phyloP scores from a whole-genome alignment of 2,797 vertebrate genomes.

The Chiroxiphia lanceolata region DNA sequence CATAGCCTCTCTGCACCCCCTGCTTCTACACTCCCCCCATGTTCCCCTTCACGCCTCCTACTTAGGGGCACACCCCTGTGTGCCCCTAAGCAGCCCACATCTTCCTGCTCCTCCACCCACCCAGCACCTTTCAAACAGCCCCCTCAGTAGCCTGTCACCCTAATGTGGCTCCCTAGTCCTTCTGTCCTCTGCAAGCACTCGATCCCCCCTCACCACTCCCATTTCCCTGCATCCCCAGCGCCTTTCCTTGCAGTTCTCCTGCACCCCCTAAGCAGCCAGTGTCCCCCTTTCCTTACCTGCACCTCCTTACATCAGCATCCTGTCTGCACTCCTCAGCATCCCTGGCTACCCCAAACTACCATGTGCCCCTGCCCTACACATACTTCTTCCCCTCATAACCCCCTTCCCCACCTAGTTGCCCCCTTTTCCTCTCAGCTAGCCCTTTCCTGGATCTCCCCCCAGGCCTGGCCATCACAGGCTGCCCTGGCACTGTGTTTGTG shows the following conservation, averaged over 20 bases:
- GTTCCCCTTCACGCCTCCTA: background rate
- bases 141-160: background rate
- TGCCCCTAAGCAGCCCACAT: background rate
- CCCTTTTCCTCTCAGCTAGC: background rate
- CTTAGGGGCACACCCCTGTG: background rate
- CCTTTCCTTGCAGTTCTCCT: background rate
- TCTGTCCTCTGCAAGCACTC: background rate
- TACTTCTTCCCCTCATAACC: background rate
- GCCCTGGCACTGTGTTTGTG: background rate
- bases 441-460: background rate
- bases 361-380: background rate
- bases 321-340: background rate
- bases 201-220: background rate
- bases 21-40: rapidly evolving
- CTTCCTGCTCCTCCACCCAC: background rate
- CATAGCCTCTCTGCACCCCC: background rate
- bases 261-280: background rate
- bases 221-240: background rate
- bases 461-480: background rate
- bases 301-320: background rate
- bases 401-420: background rate
- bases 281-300: background rate
- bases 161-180: background rate
- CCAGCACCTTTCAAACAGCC: background rate
- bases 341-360: background rate